Base-by-base conservation (phyloP, 2,113 vertebrate species). In the Notiomystis cincta region DNA sequence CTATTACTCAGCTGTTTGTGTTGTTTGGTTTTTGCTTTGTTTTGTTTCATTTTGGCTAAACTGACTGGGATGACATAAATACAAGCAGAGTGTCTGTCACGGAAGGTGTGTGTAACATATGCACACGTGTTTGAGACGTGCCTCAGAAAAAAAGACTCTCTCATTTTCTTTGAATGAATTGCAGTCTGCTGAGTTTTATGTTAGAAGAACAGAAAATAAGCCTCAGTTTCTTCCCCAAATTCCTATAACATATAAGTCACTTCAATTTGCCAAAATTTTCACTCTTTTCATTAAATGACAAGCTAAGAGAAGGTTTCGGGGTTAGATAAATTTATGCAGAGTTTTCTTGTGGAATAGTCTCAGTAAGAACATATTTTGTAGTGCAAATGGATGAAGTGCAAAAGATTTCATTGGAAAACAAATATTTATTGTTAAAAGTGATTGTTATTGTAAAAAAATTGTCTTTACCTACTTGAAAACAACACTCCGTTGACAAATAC, bases 61-160 rank as follows among this genome's bases (percentile, higher is more conserved):
- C 37, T 78, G 40, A 79, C 54, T 66, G 28, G 7, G 23, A 23
- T 66, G 28, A 66, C 7, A 33, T 20, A 57, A 54, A 65, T n/a
- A 31, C 28, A 82, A 85, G 6, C 2, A 27, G 6, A 23, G 7
- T 47, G 15, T 57, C 47, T 48, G 0, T 44, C 15, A 40, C 10
- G 19, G 27, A 81, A 37, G 2, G 5, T 13, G 14, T 22, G 15
- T 37, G 3, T 1, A 40, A 2, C 9, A 27, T 1, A 1, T 15
- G 7, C 10, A 13, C 0, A 0, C 5, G 1, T 33, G 13, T 10
- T 8, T 23, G 50, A 89, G 33, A 60, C 2, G 9, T n/a, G 7
- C 9, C 50, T 13, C 31, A 51, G 38, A 75, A 57, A 20, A 44
- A 90, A 69, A 2, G 54, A 47, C 17, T 65, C 18, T 14, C 19